A percentile compares a stretch with the other conserved stretches of the same genome.
Conservation (phyloP, 2,888 invertebrate genomes). For the Acrocyrtus sp. region DNA sequence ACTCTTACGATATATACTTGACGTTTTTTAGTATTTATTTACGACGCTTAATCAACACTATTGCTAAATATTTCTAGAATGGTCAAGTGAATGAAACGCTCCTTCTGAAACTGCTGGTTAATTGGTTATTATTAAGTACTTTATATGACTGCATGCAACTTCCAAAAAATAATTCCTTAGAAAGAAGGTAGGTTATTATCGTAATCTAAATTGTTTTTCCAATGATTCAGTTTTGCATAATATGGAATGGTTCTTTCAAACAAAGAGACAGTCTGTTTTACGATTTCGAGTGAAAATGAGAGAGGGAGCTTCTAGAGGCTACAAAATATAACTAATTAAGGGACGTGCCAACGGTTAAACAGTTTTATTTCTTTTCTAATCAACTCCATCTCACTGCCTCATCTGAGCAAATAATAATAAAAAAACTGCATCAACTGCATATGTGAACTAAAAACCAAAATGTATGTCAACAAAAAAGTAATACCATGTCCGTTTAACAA, state of each 20-base stretch:
- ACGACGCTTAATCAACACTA: neutral
- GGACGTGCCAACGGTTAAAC: neutral
- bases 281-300: too few species aligned
- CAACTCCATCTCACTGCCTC: constrained; percentile 45
- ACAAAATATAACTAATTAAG: too few species aligned
- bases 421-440: neutral
- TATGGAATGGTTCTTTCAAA: neutral
- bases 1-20: neutral
- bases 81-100: too few species aligned
- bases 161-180: too few species aligned
- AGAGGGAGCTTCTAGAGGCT: too few species aligned
- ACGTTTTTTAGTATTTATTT: neutral
- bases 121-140: too few species aligned
- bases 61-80: too few species aligned
- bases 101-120: too few species aligned
- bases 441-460: neutral
- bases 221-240: neutral
- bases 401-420: constrained; percentile 14
- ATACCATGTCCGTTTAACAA: too few species aligned
- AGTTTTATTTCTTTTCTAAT: neutral
- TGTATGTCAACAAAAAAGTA: neutral
- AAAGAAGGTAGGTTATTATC: too few species aligned
- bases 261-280: too few species aligned
- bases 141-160: too few species aligned
- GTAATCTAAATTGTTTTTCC: neutral